A percentile compares a stretch with the other conserved stretches of the same genome.
Conservation (phyloP, 2,888 invertebrate species). For the Drosophila buzzatii region DNA sequence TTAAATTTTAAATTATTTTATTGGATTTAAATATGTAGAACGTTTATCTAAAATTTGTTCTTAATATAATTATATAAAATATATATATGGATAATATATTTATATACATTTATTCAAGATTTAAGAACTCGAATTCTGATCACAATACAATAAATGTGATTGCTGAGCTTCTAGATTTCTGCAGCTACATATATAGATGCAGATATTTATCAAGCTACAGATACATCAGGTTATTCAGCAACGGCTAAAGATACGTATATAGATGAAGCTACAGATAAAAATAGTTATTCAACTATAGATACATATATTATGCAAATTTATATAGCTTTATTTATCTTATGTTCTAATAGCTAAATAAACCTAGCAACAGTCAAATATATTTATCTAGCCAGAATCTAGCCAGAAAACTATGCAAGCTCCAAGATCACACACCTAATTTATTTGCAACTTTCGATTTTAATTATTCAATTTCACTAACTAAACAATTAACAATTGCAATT, state of each 20-base stretch:
- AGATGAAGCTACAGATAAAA: background rate
- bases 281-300: background rate
- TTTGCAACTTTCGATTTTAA: background rate
- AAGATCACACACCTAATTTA: background rate
- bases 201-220: background rate
- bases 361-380: background rate
- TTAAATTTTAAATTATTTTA: too few relatives aligned
- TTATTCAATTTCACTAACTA: background rate
- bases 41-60: too few relatives aligned
- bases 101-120: too few relatives aligned
- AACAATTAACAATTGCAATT: constrained; percentile 11
- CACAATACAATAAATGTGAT: too few relatives aligned
- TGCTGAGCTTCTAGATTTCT: too few relatives aligned
- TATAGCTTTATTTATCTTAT: too few relatives aligned
- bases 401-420: background rate
- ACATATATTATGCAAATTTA: too few relatives aligned
- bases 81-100: too few relatives aligned
- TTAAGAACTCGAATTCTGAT: too few relatives aligned
- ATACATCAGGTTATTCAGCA: background rate
- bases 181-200: background rate
- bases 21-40: background rate
- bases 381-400: background rate
- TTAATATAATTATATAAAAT: too few relatives aligned
- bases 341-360: too few relatives aligned
- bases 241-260: background rate